Conservation (phyloP, 2,888 invertebrate species). For the Meiosimyza decipiens region DNA sequence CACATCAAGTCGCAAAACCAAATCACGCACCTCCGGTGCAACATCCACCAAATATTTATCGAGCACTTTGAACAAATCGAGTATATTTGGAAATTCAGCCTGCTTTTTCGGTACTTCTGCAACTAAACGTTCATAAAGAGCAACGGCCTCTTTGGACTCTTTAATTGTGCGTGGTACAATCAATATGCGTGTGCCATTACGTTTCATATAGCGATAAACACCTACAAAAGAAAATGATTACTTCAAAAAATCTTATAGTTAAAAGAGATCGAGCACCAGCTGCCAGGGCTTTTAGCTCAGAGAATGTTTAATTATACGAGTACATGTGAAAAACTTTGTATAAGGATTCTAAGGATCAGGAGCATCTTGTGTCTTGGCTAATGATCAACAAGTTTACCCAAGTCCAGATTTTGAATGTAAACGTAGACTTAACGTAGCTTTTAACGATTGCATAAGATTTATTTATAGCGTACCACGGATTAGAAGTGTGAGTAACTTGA, state of each 20-base stretch:
- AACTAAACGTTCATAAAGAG: conserved; percentile 76
- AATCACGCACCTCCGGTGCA: conserved; percentile 58
- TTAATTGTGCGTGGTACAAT: conserved; percentile 78
- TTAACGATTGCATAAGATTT: too few relatives aligned
- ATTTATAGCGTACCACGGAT: too few relatives aligned
- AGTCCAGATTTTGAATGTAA: too few relatives aligned
- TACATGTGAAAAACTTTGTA: not conserved
- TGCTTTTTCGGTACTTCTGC: conserved; percentile 75
- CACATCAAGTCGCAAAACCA: conserved; percentile 53
- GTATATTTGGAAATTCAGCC: conserved; percentile 78
- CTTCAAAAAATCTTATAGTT: too few relatives aligned
- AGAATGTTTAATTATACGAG: not conserved
- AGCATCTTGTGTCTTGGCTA: too few relatives aligned
- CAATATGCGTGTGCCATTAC: conserved; percentile 70
- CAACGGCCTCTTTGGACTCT: conserved; percentile 77
- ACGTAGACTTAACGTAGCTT: too few relatives aligned
- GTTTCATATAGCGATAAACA: conserved; percentile 73
- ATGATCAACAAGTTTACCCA: too few relatives aligned
- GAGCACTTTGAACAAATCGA: conserved; percentile 78
- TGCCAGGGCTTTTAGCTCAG: too few relatives aligned
- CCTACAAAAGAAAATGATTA: conserved; percentile 54
- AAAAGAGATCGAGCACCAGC: too few relatives aligned
- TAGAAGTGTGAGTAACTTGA: too few relatives aligned
- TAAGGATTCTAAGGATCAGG: conserved; percentile 10
- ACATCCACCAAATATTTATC: conserved; percentile 81